These are phyloP conservation scores for Congeria kusceri DNA, from an alignment of 2,888 invertebrate species.

Conservation along the genomic window DNA sequence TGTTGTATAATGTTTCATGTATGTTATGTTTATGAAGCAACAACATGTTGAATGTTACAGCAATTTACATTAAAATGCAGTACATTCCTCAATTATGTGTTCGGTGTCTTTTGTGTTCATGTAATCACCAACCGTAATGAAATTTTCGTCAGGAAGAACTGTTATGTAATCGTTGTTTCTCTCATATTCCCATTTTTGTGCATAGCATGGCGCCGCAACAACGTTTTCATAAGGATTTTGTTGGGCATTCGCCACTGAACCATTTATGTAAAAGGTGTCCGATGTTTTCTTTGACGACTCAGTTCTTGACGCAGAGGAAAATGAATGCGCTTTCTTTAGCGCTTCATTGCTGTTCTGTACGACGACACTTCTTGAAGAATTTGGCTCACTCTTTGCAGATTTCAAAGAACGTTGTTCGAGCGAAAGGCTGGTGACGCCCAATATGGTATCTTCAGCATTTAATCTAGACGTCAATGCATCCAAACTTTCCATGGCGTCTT, in stretches of 20 bases:
- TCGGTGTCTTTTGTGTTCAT: not conserved
- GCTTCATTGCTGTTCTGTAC: not conserved
- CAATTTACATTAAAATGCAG: not conserved
- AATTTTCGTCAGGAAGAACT: not conserved
- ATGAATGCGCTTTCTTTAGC: not conserved
- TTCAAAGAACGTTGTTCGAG: constrained; percentile 31
- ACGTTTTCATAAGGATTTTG: no score
- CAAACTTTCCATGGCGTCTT: constrained; percentile 57
- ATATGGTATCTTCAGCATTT: constrained; percentile 58
- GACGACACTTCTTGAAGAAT: not conserved
- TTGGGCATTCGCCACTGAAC: no score
- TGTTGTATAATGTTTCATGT: no score
- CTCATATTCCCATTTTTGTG: not conserved
- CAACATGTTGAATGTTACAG: no score
- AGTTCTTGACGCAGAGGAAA: not conserved
- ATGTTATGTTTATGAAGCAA: no score
- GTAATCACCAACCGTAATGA: not conserved
- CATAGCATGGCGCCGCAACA: no score
- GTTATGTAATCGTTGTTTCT: not conserved
- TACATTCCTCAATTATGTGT: not conserved
- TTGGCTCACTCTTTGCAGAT: constrained; percentile 43
- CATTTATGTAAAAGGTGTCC: not conserved
- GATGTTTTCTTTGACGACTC: not conserved
- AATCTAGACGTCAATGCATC: constrained; percentile 50
- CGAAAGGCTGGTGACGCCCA: constrained; percentile 52